phyloP scores from a whole-genome alignment of 1,140 invertebrate species.

The Solenopsis invicta region DNA sequence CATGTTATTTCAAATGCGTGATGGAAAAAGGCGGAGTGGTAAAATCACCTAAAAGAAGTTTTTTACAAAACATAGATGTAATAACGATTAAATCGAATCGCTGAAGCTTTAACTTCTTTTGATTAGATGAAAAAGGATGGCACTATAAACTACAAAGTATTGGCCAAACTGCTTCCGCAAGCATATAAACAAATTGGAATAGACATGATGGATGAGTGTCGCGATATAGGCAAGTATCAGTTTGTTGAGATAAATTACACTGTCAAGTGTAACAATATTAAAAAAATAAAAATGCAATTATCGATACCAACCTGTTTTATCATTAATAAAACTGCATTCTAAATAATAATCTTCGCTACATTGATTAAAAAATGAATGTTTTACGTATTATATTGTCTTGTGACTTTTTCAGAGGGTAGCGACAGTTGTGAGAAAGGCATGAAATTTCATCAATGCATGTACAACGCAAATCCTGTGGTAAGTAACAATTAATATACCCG shows the following conservation, averaged over 20 bases:
- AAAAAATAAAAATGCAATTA: not conserved
- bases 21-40: slow-evolving; percentile 77
- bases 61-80: not conserved
- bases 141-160: slow-evolving; percentile 81
- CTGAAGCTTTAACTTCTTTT: not conserved
- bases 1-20: slow-evolving; percentile 84
- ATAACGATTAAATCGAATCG: slow-evolving; percentile 26
- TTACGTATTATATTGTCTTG: not conserved
- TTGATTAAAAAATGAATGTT: slow-evolving; percentile 35
- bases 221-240: slow-evolving; percentile 73
- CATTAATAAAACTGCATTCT: not conserved
- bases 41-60: slow-evolving; percentile 16
- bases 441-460: slow-evolving; percentile 72
- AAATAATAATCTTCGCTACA: not conserved
- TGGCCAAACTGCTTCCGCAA: slow-evolving; percentile 79
- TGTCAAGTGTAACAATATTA: not conserved
- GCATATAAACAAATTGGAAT: slow-evolving; percentile 68
- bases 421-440: slow-evolving; percentile 65
- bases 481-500: slow-evolving; percentile 25
- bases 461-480: slow-evolving; percentile 68
- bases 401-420: slow-evolving; percentile 48
- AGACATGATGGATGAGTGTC: slow-evolving; percentile 77
- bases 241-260: not conserved
- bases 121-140: slow-evolving; percentile 77
- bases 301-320: not conserved